Conservation (phyloP, 1,140 invertebrate species). For the Orussus abietinus region DNA sequence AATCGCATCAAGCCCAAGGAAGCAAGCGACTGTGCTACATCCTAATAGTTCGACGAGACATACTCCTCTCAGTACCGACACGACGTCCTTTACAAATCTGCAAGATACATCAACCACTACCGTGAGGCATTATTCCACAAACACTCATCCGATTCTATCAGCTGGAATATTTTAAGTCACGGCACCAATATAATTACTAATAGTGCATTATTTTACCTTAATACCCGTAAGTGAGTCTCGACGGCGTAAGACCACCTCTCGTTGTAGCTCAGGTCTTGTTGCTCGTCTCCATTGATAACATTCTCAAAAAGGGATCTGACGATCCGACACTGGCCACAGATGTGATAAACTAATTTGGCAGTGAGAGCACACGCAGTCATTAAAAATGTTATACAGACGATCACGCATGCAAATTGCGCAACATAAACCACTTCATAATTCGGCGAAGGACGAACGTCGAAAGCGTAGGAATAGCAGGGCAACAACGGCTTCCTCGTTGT, state of each 20-base stretch:
- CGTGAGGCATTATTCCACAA: too few species aligned
- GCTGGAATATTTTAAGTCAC: too few species aligned
- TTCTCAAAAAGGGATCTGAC: slow-evolving; percentile 15
- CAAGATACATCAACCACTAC: too few species aligned
- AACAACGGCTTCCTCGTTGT: too few species aligned
- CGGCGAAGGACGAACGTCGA: too few species aligned
- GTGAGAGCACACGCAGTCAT: too few species aligned
- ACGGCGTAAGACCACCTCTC: slow-evolving; percentile 29
- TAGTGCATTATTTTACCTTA: slow-evolving; percentile 17
- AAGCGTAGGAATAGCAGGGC: too few species aligned
- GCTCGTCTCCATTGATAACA: slow-evolving; percentile 10
- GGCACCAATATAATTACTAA: too few species aligned
- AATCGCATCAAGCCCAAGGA: too few species aligned
- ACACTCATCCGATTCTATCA: too few species aligned
- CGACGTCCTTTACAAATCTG: too few species aligned
- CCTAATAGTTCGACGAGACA: slow-evolving; percentile 38
- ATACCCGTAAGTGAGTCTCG: slow-evolving; percentile 26
- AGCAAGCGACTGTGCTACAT: slow-evolving; percentile 40
- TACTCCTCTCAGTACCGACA: slow-evolving; percentile 35
- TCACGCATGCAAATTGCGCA: not conserved
- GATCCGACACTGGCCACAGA: slow-evolving; percentile 3
- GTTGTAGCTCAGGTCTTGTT: slow-evolving; percentile 7
- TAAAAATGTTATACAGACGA: not conserved
- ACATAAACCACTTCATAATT: slow-evolving; percentile 3
- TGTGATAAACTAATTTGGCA: not conserved